Evolutionary conservation across 35 echinoderm and acorn worm species (phyloP), one percentile per base, ranked within the genome.

Genomic region (Lytechinus pictus): DNA sequence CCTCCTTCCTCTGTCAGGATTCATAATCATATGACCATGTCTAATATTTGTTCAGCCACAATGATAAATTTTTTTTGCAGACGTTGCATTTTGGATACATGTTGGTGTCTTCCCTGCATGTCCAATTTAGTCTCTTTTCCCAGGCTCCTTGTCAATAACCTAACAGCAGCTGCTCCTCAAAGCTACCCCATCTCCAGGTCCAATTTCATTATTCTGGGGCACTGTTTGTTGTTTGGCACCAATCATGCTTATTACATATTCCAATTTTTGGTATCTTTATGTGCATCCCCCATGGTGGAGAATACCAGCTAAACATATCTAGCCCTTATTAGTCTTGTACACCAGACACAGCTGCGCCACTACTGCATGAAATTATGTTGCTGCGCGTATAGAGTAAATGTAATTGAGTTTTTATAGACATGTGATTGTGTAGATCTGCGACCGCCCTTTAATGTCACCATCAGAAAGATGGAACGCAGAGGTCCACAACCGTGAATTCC

Each of bases 181-280:
- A 19, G 66, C 21, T 71, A 14, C 66, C 66, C 66, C 66, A 79
- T 24, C 66, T 24, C 66, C 66, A 79, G 21, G 66, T 24, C 66
- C 66, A 79, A 79, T 79, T 79, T 79, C 66, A 79, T 79, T 79
- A 79, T 79, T 79, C 4, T 24, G 66, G 66, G 66, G 66, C 66
- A 79, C 66, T n/a, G 66, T 24, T 79, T 79, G 19, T 79, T 79
- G 2, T 79, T 79, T 79, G 66, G 66, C 66, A 79, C 66, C 66
- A 79, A 79, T 79, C 66, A 79, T 79, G 66, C 66, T 79, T 79
- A 79, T 79, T 79, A 79, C 66, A 79, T 79, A 79, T 79, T 79
- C 66, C 66, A 79, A 44, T 44, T 79, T 79, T 79, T 79, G 66
- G 66, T 79, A n/a, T 71, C 33, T 44, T 6, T 79, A 24, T 79